These are phyloP conservation scores for Orcinus orca DNA, from an alignment of 2,113 vertebrate genomes.

Conservation along the genomic window DNA sequence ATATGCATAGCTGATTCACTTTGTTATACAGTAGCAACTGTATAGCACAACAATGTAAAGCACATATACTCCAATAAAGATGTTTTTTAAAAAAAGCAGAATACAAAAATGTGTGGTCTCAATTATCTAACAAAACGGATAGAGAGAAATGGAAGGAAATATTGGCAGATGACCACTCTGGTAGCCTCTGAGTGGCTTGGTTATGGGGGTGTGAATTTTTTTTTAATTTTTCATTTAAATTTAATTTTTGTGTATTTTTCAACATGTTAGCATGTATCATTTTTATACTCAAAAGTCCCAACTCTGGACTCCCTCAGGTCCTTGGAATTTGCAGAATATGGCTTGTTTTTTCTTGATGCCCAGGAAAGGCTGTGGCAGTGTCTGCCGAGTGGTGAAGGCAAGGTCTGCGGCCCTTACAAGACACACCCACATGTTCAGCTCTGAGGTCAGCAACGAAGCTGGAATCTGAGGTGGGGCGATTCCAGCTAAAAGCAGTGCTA, in stretches of 20 bases:
- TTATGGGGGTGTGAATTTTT: background rate
- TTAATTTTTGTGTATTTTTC: background rate
- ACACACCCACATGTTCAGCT: background rate
- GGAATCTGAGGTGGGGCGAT: accelerated
- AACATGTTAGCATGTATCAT: background rate
- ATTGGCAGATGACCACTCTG: background rate
- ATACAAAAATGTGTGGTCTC: background rate
- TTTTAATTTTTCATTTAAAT: background rate
- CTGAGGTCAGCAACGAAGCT: background rate
- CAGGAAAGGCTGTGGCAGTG: background rate
- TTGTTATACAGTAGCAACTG: no score
- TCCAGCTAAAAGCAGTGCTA: background rate
- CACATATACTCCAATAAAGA: no score
- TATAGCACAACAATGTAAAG: no score
- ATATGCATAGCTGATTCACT: no score
- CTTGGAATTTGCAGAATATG: background rate
- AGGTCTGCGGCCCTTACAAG: background rate
- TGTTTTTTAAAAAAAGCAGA: background rate
- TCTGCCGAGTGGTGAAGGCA: background rate
- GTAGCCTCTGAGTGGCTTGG: background rate
- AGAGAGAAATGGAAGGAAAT: background rate
- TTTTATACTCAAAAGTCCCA: background rate
- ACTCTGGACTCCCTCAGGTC: background rate
- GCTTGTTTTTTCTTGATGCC: background rate
- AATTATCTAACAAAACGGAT: background rate